These are phyloP conservation scores for Phlogophora meticulosa DNA, from an alignment of 2,888 invertebrate genomes.

Conservation along the genomic window DNA sequence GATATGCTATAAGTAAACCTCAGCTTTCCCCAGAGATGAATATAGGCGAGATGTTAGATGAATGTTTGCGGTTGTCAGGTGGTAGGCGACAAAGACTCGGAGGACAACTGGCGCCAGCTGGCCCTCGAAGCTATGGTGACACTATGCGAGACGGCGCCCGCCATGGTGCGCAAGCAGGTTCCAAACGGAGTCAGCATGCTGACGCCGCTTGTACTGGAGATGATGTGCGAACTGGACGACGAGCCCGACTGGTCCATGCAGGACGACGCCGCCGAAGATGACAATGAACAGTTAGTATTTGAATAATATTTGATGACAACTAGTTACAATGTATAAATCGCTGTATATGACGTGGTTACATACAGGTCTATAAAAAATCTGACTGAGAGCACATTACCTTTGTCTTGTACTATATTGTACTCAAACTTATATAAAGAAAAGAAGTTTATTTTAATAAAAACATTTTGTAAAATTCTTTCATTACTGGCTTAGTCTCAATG, in stretches of 20 bases:
- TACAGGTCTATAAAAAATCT: too few relatives aligned
- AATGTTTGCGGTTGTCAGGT: constrained; percentile 82
- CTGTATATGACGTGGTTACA: too few relatives aligned
- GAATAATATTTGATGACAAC: background rate
- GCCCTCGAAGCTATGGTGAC: constrained; percentile 97
- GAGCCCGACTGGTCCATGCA: constrained; percentile 97
- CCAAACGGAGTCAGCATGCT: constrained; percentile 95
- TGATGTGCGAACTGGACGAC: constrained; percentile 99
- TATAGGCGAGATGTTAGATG: background rate
- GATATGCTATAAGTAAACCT: too few relatives aligned
- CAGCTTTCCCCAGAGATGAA: too few relatives aligned
- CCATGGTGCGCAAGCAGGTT: constrained; percentile 98
- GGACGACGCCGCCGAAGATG: constrained; percentile 97
- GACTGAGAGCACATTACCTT: too few relatives aligned
- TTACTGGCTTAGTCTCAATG: constrained; percentile 69
- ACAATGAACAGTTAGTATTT: constrained; percentile 94
- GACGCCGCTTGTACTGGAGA: constrained; percentile 96
- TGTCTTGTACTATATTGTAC: too few relatives aligned
- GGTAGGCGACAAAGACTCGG: constrained; percentile 93
- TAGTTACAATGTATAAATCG: too few relatives aligned
- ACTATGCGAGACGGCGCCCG: constrained; percentile 98
- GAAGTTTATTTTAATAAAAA: too few relatives aligned
- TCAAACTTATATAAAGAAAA: too few relatives aligned
- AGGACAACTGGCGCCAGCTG: constrained; percentile 97
- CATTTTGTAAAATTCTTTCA: constrained; percentile 75